Base-by-base conservation (phyloP, 2,113 vertebrate genomes). In the Eudorcas thomsonii region DNA sequence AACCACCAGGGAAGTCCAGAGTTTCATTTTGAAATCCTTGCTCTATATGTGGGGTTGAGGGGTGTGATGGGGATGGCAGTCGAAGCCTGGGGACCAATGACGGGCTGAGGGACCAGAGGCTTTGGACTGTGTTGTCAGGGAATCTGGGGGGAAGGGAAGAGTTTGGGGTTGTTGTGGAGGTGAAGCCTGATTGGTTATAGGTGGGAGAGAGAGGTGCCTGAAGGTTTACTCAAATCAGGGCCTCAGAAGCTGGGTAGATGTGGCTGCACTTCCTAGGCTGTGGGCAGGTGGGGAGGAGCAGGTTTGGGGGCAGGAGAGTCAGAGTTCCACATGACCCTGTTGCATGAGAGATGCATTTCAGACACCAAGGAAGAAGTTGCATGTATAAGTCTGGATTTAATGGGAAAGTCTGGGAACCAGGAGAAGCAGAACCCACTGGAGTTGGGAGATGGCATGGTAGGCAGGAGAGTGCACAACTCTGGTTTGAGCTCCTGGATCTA, bases 401-500 rank as follows among this genome's bases (percentile, higher is more conserved):
- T 2, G 28, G 60, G 45, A n/a, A 50, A 30, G 8, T 33, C 15
- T 6, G 54, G 48, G 14, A 33, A 67, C 36, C 17, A 23, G 54
- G 25, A 89, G 80, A 55, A 52, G 25, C 36, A 36, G 82, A 78
- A 19, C 12, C 15, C 8, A 11, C 28, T 3, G 5, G 57, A 74
- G 36, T 50, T 12, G 9, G 62, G 77, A 52, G 25, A 15, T 11
- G 45, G 23, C 7, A 6, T 15, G 33, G 10, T 14, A 1, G 39
- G 3, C 2, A 10, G 16, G 8, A 43, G 39, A 6, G 14, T 0
- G 0, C 23, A 36, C 2, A 5, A 0, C 26, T 39, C 30, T 15
- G 2, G 14, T 55, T 28, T n/a, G 39, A 6, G 23, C 50, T 45
- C 94, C 96, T 83, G 90, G 89, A 52, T 85, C 55, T 62, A 60